A percentile compares a stretch with the other conserved stretches of the same genome.
phyloP scores from a whole-genome alignment of 2,113 vertebrate species.

The Podiceps cristatus region DNA sequence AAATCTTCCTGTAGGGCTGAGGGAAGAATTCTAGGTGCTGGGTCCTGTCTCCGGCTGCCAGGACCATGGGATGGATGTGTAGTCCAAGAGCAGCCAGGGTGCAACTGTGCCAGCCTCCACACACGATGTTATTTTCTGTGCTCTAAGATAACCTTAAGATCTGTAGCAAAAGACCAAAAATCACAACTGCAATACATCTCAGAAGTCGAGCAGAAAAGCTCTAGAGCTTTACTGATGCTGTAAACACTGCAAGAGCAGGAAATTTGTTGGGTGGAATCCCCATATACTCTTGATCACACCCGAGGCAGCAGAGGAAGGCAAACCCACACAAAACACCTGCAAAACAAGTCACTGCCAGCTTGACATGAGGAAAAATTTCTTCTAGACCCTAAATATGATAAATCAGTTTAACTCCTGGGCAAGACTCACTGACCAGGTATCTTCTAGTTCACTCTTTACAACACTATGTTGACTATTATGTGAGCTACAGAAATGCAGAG shows the following conservation, averaged over 20 bases:
- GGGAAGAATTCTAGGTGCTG: background rate
- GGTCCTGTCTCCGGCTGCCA: background rate
- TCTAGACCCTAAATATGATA: background rate
- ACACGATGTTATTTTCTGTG: fast-evolving
- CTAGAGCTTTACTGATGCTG: background rate
- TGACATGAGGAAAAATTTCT: fast-evolving
- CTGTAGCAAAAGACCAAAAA: background rate
- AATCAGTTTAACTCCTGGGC: background rate
- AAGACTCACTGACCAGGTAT: background rate
- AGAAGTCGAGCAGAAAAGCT: background rate
- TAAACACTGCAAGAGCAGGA: background rate
- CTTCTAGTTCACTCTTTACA: background rate
- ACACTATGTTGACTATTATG: background rate
- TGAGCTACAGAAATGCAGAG: background rate
- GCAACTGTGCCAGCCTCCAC: background rate
- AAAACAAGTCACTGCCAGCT: background rate
- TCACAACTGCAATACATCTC: background rate
- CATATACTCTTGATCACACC: background rate
- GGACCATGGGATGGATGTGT: background rate
- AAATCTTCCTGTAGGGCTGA: background rate
- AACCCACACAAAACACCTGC: background rate
- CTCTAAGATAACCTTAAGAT: background rate
- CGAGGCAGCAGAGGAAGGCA: background rate
- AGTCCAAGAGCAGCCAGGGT: background rate
- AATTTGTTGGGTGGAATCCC: background rate